A percentile compares a stretch with the other conserved stretches of the same genome.
Conservation (phyloP, 2,888 invertebrate genomes). For the Diarsia dahlii region DNA sequence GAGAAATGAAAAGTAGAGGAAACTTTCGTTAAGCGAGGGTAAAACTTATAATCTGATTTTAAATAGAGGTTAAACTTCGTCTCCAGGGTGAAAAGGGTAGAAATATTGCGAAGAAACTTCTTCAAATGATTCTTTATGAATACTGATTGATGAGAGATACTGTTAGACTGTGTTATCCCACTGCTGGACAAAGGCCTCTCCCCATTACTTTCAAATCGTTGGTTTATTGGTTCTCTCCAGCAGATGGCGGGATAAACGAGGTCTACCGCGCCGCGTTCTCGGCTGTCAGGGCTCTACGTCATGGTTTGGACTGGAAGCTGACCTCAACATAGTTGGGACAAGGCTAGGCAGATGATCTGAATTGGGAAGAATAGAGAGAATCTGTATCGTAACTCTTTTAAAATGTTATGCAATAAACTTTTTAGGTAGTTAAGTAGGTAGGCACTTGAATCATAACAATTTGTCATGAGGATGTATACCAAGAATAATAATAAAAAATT, state of each 20-base stretch:
- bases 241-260: no score
- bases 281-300: no score
- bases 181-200: no score
- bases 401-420: not conserved
- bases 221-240: not conserved
- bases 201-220: not conserved
- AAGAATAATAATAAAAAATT: not conserved
- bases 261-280: no score
- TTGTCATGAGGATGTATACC: not conserved
- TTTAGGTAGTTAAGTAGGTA: no score
- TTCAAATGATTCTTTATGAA: not conserved
- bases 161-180: no score
- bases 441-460: not conserved
- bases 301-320: no score
- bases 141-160: no score
- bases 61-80: not conserved
- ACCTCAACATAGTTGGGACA: no score
- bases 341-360: no score
- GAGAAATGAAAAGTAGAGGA: not conserved
- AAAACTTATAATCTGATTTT: constrained; percentile 11
- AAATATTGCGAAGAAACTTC: not conserved
- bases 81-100: not conserved
- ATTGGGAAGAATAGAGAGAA: no score
- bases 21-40: constrained; percentile 6
- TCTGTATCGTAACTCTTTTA: not conserved